These are phyloP conservation scores for Altica lythri DNA, from an alignment of 2,888 invertebrate species.

Conservation along the genomic window DNA sequence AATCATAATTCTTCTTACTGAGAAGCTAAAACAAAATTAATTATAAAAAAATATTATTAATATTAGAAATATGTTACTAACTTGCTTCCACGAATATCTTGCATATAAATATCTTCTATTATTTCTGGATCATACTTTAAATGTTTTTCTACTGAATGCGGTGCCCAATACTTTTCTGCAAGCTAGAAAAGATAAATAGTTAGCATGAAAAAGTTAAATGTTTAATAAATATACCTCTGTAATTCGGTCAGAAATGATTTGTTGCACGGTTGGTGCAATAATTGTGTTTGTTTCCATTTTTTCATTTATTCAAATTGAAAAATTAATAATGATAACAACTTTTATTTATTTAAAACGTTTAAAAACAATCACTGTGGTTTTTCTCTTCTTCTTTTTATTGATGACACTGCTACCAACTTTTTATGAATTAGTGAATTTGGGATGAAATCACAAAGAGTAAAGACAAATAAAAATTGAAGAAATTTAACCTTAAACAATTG, in stretches of 20 bases:
- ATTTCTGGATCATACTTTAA: constrained; percentile 76
- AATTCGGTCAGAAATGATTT: constrained; percentile 88
- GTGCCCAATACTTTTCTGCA: constrained; percentile 92
- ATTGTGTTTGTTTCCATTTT: constrained; percentile 53
- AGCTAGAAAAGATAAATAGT: constrained; percentile 63
- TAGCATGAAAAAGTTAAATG: constrained; percentile 1
- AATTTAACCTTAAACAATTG: too few species aligned
- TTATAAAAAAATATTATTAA: not conserved
- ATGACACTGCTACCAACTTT: too few species aligned
- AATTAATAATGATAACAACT: too few species aligned
- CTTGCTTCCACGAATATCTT: constrained; percentile 85
- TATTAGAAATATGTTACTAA: constrained; percentile 54
- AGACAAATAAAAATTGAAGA: too few species aligned
- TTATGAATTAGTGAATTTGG: too few species aligned
- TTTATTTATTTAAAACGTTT: not conserved
- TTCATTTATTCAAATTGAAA: constrained; percentile 22
- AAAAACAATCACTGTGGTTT: too few species aligned
- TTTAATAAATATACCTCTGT: constrained; percentile 70
- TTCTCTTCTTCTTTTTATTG: too few species aligned
- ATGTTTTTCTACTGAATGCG: constrained; percentile 75
- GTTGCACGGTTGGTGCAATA: constrained; percentile 81
- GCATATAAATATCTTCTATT: constrained; percentile 85
- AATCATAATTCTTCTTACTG: constrained; percentile 90
- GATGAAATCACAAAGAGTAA: too few species aligned
- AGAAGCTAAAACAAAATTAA: constrained; percentile 60